These are phyloP conservation scores for Craterocephalus amniculus DNA, from an alignment of 2,797 vertebrate genomes.

Conservation along the genomic window DNA sequence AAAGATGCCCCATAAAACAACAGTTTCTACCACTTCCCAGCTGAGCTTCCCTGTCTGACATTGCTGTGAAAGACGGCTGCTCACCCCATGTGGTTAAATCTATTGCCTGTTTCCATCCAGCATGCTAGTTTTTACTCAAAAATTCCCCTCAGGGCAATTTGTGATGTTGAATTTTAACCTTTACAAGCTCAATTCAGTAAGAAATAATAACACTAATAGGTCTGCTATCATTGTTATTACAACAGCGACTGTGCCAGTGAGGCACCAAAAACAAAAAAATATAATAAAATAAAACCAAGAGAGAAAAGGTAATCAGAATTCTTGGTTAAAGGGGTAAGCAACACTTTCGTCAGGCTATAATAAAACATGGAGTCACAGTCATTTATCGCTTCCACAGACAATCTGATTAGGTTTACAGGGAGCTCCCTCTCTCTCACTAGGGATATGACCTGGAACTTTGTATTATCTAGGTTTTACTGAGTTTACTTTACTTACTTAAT, in stretches of 20 bases:
- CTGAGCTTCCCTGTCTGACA: conserved; percentile 67
- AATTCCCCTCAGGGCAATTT: conserved; percentile 42
- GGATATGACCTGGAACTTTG: background rate
- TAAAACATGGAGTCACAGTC: conserved; percentile 55
- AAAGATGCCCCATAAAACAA: conserved; percentile 73
- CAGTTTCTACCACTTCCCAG: conserved; percentile 63
- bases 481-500: too few relatives aligned
- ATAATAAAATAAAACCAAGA: background rate
- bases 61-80: conserved; percentile 66
- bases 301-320: conserved; percentile 39
- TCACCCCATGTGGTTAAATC: conserved; percentile 72
- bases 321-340: conserved; percentile 45
- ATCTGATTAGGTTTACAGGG: conserved; percentile 1
- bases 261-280: background rate
- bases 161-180: conserved; percentile 32
- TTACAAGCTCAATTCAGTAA: conserved; percentile 21
- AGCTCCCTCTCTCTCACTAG: background rate
- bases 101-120: conserved; percentile 56
- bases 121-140: conserved; percentile 53
- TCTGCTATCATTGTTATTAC: conserved; percentile 1
- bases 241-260: conserved; percentile 12
- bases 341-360: conserved; percentile 53
- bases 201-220: conserved; percentile 10
- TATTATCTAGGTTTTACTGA: background rate
- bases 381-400: conserved; percentile 25